phyloP scores from a whole-genome alignment of 2,888 invertebrate genomes.

The Parochlus steinenii region DNA sequence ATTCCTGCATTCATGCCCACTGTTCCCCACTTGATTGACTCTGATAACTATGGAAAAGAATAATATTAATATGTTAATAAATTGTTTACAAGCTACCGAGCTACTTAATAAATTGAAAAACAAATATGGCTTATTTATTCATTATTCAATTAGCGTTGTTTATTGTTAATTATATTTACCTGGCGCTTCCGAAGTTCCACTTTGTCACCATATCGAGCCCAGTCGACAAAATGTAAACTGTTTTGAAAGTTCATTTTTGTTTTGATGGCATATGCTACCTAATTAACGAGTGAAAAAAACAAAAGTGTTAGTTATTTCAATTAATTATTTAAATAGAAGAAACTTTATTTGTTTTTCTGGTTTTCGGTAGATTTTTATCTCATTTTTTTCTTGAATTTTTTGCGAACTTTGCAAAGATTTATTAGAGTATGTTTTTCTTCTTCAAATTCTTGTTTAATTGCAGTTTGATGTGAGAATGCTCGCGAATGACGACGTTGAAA shows the following conservation, averaged over 20 bases:
- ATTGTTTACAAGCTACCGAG: not conserved
- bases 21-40: conserved; percentile 53
- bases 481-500: too few relatives aligned
- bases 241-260: conserved; percentile 30
- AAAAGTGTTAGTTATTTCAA: not conserved
- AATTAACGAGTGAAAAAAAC: not conserved
- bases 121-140: too few relatives aligned
- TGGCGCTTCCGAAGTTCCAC: conserved; percentile 51
- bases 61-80: conserved; percentile 4
- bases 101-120: too few relatives aligned
- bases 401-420: too few relatives aligned
- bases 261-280: conserved; percentile 9
- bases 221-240: conserved; percentile 49
- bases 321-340: not conserved
- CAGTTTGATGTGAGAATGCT: too few relatives aligned
- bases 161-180: conserved; percentile 31
- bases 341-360: too few relatives aligned
- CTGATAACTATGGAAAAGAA: conserved; percentile 44
- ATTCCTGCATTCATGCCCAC: conserved; percentile 53
- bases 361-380: too few relatives aligned
- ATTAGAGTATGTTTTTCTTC: too few relatives aligned
- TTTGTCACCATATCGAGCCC: conserved; percentile 54
- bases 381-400: too few relatives aligned
- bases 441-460: too few relatives aligned
- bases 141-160: too few relatives aligned